Base-by-base conservation (phyloP, 2,888 invertebrate species). In the Calameuta idolon region DNA sequence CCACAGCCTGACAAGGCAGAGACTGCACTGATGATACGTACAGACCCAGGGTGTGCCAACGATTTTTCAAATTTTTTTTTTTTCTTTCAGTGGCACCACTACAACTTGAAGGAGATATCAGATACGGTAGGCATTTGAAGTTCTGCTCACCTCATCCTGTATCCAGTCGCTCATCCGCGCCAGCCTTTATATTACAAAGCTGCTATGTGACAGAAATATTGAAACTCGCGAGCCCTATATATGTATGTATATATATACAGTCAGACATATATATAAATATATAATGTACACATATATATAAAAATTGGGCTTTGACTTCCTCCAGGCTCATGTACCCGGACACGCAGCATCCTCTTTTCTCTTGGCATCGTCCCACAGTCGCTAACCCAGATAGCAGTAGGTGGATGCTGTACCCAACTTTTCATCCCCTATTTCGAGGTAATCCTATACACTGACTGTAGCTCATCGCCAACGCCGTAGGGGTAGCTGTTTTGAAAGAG, bases 131-230 rank as follows among this genome's bases (percentile, higher is more conserved):
- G 55, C 23, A 55, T 15, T 55, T 55, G 55, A 15, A 55, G 9
- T 23, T 55, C 55, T 55, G 55, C 55, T 55, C 55, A 23, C 55
- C 55, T 55, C 55, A 55, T 55, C 55, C 55, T 2, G 55, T 23
- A 55, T 55, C 55, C 5, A 55, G 55, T 55, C 23, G 23, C 23
- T 55, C 23, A 55, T 55, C 55, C 55, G 55, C 55, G 9, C 9
- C 55, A 55, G 23, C 23, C 23, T 55, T 69, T 68, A 40, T 75
- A 40, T 69, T 76, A 55, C 75, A 68, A 73, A 35, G 30, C 77
- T 75, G 76, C 82, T 85, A 83, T 85, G 82, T 82, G 82, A 83
- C 83, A 82, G 83, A 85, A 85, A 85, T 85, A 86, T 84, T 82
- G 83, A 85, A 83, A 83, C 82, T 79, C 81, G 31, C 69, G 82